Percentiles rank a stretch among this genome's conserved stretches.
Evolutionary conservation across 2,888 invertebrate species (phyloP).

Genomic region (Cerceris rybyensis): DNA sequence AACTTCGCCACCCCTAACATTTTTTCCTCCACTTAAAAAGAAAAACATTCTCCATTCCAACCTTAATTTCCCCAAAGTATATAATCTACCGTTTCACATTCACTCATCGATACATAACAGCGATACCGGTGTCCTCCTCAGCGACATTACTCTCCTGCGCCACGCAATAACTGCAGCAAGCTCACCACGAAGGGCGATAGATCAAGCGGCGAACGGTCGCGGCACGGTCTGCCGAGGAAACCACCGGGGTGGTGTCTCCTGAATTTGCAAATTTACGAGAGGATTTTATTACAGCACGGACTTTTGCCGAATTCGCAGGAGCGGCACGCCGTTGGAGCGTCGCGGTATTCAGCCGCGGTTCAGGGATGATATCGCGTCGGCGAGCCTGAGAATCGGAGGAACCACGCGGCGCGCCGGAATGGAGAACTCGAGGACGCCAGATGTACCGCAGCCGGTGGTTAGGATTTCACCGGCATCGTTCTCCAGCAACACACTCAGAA

Average conservation of each 20-base stretch:
- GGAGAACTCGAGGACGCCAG: constrained; percentile 68
- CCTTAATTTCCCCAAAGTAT: neutral
- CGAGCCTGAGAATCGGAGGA: neutral
- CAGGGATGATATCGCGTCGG: neutral
- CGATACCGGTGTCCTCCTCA: constrained; percentile 5
- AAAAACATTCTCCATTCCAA: too few relatives aligned
- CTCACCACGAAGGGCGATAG: constrained; percentile 25
- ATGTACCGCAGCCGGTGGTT: constrained; percentile 69
- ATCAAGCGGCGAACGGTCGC: constrained; percentile 26
- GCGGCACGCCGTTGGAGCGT: neutral
- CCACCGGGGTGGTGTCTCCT: constrained; percentile 29
- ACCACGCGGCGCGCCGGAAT: constrained; percentile 41
- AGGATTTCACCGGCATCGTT: constrained; percentile 26
- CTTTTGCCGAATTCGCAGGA: constrained; percentile 61
- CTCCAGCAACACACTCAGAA: constrained; percentile 35
- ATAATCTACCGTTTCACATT: too few relatives aligned
- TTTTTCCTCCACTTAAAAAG: too few relatives aligned
- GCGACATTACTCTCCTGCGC: constrained; percentile 23
- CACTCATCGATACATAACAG: constrained; percentile 38
- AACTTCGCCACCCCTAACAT: too few relatives aligned
- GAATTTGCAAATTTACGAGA: constrained; percentile 68
- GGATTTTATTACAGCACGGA: constrained; percentile 68
- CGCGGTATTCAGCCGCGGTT: constrained; percentile 18
- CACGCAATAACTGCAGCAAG: constrained; percentile 38
- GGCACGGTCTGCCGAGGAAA: constrained; percentile 15